A percentile compares a stretch with the other conserved stretches of the same genome.
Evolutionary conservation across 2,888 invertebrate species (phyloP).

Genomic region (Palloptera scutellata): DNA sequence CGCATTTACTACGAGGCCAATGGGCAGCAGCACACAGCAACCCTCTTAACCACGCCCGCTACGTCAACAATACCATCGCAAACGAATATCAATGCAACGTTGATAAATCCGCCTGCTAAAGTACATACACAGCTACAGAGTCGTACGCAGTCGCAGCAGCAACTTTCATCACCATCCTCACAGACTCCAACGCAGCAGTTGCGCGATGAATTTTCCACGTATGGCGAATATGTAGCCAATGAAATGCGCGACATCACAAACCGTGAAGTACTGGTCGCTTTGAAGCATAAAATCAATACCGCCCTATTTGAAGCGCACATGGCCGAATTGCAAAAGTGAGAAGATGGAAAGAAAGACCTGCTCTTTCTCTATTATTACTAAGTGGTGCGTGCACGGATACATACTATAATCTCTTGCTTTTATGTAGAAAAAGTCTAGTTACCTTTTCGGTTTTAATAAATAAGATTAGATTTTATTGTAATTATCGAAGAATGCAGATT

Average conservation of each 20-base stretch:
- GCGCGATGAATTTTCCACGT: constrained; percentile 69
- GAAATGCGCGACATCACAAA: constrained; percentile 69
- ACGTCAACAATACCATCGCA: constrained; percentile 35
- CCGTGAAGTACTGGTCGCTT: constrained; percentile 67
- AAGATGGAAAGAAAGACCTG: neutral
- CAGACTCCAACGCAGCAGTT: constrained; percentile 16
- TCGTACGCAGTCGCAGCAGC: constrained; percentile 39
- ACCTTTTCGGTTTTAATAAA: too few species aligned
- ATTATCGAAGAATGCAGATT: too few species aligned
- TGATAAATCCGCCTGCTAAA: constrained; percentile 33
- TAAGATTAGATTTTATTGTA: too few species aligned
- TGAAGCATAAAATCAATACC: constrained; percentile 71
- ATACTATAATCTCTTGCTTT: too few species aligned
- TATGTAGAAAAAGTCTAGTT: too few species aligned
- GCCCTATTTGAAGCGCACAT: constrained; percentile 71
- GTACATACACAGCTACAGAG: constrained; percentile 22
- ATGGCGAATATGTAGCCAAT: constrained; percentile 71
- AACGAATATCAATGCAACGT: constrained; percentile 30
- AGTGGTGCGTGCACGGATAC: too few species aligned
- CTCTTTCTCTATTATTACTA: too few species aligned
- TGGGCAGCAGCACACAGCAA: constrained; percentile 46
- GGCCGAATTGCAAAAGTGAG: constrained; percentile 65
- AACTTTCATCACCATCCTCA: constrained; percentile 1
- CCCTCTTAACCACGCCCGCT: constrained; percentile 46
- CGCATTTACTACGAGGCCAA: constrained; percentile 55